Percentiles rank a stretch among this genome's conserved stretches.
phyloP scores from a whole-genome alignment of 2,113 vertebrate genomes.

The Anguilla rostrata region DNA sequence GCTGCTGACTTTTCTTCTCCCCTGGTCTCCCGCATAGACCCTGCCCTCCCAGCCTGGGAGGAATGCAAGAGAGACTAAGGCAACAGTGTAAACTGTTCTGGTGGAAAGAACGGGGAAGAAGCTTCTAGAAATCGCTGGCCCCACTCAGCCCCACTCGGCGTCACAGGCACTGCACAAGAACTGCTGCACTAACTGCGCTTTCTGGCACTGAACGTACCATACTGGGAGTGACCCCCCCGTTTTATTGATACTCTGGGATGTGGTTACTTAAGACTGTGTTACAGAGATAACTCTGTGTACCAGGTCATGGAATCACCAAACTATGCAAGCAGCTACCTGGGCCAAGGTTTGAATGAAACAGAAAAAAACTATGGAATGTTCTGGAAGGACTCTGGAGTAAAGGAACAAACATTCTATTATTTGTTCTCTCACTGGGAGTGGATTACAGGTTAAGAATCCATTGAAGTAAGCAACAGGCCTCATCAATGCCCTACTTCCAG shows the following conservation, averaged over 20 bases:
- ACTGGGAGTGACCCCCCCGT: not conserved
- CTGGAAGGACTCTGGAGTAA: not conserved
- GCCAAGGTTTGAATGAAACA: not conserved
- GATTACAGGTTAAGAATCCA: not conserved
- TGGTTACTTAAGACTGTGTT: not conserved
- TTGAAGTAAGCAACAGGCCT: too few relatives aligned
- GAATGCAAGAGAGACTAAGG: slow-evolving; percentile 49
- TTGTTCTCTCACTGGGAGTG: not conserved
- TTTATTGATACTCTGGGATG: not conserved
- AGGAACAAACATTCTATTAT: not conserved
- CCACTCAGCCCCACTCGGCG: slow-evolving; percentile 24
- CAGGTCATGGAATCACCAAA: not conserved
- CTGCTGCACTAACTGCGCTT: not conserved
- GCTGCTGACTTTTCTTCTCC: slow-evolving; percentile 36
- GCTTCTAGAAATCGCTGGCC: slow-evolving; percentile 32
- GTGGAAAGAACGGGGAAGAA: slow-evolving; percentile 31
- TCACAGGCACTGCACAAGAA: slow-evolving; percentile 20
- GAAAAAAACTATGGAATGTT: not conserved
- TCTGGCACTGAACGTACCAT: not conserved
- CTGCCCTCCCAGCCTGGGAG: slow-evolving; percentile 29
- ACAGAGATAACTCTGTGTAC: not conserved
- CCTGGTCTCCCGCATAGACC: slow-evolving; percentile 13
- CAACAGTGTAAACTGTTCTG: slow-evolving; percentile 48
- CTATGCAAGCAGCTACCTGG: not conserved
- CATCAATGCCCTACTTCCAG: too few relatives aligned